Evolutionary conservation across 92 coral and sea anemone species (phyloP).

Genomic region (Diadumene lineata): DNA sequence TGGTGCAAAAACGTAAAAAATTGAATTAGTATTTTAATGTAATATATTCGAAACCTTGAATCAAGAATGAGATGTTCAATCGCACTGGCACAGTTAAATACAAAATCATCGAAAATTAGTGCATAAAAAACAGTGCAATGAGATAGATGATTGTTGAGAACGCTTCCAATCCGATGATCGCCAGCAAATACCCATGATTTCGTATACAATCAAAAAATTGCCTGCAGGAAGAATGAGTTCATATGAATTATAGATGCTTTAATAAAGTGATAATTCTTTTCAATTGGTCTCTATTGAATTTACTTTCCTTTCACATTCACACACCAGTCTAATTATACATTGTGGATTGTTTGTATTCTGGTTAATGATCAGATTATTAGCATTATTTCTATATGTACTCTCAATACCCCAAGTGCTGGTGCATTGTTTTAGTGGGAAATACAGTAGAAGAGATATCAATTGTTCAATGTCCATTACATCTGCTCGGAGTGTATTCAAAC

Average conservation of each 20-base stretch:
- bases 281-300: constrained; percentile 15
- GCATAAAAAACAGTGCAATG: not conserved
- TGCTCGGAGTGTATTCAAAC: constrained; percentile 5
- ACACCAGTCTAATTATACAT: constrained; percentile 28
- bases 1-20: too few relatives aligned
- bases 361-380: constrained; percentile 22
- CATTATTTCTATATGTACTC: constrained; percentile 2
- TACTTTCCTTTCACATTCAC: constrained; percentile 4
- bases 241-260: constrained; percentile 8
- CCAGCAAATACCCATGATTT: not conserved
- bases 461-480: constrained; percentile 4
- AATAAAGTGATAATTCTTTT: constrained; percentile 11
- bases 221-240: constrained; percentile 4
- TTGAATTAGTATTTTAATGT: too few relatives aligned
- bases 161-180: not conserved
- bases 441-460: not conserved
- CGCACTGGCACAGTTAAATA: too few relatives aligned
- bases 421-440: constrained; percentile 10
- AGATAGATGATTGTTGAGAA: not conserved
- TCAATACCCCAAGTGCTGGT: constrained; percentile 3
- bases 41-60: too few relatives aligned
- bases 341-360: constrained; percentile 16
- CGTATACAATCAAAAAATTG: not conserved
- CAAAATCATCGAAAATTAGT: not conserved
- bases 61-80: too few relatives aligned